phyloP scores from a whole-genome alignment of 2,113 vertebrate species.

The Panurus biarmicus region DNA sequence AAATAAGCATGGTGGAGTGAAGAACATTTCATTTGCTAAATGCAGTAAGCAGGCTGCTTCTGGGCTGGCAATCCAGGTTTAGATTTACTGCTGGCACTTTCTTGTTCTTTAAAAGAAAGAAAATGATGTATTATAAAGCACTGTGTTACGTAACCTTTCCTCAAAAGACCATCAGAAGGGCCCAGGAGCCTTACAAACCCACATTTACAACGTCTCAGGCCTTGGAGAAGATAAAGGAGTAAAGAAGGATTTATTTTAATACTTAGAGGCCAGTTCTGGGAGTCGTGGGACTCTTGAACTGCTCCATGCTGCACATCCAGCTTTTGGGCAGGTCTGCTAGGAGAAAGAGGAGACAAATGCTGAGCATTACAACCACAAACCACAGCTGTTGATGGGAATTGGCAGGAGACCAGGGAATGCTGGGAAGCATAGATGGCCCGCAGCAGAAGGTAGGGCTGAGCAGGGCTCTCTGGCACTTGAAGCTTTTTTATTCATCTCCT shows the following conservation, averaged over 20 bases:
- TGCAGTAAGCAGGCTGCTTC: neutral
- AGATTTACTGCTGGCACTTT: neutral
- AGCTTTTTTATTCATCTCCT: neutral
- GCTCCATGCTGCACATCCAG: neutral
- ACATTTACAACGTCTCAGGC: neutral
- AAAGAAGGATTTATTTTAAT: neutral
- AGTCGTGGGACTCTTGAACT: neutral
- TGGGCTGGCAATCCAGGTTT: neutral
- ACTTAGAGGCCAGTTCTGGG: neutral
- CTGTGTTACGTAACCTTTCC: neutral
- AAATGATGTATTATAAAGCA: neutral
- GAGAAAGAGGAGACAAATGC: constrained; percentile 23
- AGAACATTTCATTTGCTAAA: neutral
- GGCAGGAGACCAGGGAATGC: constrained; percentile 47
- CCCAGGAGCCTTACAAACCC: neutral
- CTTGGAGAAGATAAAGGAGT: neutral
- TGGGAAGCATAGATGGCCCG: neutral
- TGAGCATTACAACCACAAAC: constrained; percentile 40
- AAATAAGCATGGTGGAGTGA: neutral
- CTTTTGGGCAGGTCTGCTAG: neutral
- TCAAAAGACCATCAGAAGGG: neutral
- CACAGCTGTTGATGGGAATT: constrained; percentile 37
- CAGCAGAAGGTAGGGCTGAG: constrained; percentile 32
- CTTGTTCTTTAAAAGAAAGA: neutral
- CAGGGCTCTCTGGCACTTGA: neutral